Evolutionary conservation across 92 coral and sea anemone species (phyloP).

Genomic region (Actinostola sp.): DNA sequence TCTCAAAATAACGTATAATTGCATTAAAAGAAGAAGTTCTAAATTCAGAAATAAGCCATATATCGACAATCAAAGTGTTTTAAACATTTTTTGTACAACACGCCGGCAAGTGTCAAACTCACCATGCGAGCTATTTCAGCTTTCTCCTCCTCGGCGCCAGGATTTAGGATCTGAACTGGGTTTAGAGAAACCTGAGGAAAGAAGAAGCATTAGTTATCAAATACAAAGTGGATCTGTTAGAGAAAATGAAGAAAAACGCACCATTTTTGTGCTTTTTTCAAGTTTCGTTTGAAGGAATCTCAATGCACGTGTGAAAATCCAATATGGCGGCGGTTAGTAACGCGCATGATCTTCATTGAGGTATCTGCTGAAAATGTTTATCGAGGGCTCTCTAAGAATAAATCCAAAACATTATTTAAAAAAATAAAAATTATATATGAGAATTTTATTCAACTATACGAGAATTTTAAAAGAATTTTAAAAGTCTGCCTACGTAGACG

Average conservation of each 20-base stretch:
- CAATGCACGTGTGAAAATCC: slow-evolving; percentile 68
- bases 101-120: slow-evolving; percentile 41
- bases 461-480: no score
- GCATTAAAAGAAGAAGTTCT: not conserved
- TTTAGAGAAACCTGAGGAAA: slow-evolving; percentile 86
- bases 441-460: not conserved
- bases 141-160: slow-evolving; percentile 95
- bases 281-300: slow-evolving; percentile 24
- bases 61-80: not conserved
- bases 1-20: not conserved
- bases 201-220: not conserved
- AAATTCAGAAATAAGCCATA: not conserved
- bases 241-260: slow-evolving; percentile 18
- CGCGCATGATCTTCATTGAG: slow-evolving; percentile 50
- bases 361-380: not conserved
- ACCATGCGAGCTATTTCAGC: slow-evolving; percentile 97
- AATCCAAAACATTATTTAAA: no score
- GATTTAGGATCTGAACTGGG: slow-evolving; percentile 96
- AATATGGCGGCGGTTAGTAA: slow-evolving; percentile 50
- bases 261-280: slow-evolving; percentile 71
- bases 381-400: not conserved
- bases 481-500: no score
- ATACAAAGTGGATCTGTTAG: not conserved
- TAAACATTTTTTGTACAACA: slow-evolving; percentile 15
- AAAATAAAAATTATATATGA: no score